phyloP scores from a whole-genome alignment of 2,797 vertebrate species.

The Lagothrix lagotricha region DNA sequence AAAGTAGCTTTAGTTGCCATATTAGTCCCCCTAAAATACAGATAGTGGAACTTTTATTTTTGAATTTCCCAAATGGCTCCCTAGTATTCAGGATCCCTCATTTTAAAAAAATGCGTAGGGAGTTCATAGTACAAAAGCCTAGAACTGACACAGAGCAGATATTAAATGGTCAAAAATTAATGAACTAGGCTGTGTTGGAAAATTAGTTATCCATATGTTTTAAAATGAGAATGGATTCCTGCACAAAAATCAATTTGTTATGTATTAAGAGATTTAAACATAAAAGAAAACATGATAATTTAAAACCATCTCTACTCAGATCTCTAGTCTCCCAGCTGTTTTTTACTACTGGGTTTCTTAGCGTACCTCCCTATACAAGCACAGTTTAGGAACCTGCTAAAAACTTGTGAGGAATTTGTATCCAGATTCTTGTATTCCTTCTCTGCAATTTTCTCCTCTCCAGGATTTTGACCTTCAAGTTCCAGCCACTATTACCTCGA shows the following conservation, averaged over 20 bases:
- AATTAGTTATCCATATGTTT: not conserved
- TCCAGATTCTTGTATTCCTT: not conserved
- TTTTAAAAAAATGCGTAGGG: not conserved
- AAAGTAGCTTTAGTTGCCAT: slow-evolving; percentile 25
- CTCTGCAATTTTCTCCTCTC: not conserved
- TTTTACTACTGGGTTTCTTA: slow-evolving; percentile 25
- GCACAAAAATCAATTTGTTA: slow-evolving; percentile 46
- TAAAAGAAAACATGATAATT: slow-evolving; percentile 26
- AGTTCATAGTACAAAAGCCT: not conserved
- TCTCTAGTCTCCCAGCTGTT: not conserved
- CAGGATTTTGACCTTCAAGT: not conserved
- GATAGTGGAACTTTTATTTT: not conserved
- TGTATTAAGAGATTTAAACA: not conserved
- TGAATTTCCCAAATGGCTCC: not conserved
- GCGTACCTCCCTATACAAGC: not conserved
- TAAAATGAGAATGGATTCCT: slow-evolving; percentile 22
- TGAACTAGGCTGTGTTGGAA: not conserved
- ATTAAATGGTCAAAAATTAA: slow-evolving; percentile 35
- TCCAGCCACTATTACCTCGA: not conserved
- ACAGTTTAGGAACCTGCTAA: not conserved
- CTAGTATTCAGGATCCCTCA: not conserved
- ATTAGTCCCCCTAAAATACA: not conserved
- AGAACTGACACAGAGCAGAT: not conserved
- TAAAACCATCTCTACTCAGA: not conserved
- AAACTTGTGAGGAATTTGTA: not conserved